A percentile compares a stretch with the other conserved stretches of the same genome.
Evolutionary conservation across 2,888 invertebrate genomes (phyloP).

Genomic region (Vanessa cardui): DNA sequence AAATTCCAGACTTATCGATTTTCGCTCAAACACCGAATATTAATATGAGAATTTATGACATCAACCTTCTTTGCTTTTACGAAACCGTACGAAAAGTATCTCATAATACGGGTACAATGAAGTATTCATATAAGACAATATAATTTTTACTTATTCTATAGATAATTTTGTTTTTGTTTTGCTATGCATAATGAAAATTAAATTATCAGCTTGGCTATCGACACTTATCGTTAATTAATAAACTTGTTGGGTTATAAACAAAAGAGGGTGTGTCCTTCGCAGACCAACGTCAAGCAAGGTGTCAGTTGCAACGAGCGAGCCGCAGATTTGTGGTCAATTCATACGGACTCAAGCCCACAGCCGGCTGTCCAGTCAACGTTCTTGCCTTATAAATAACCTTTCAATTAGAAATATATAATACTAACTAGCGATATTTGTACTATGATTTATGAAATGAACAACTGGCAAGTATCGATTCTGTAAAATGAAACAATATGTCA

Average conservation of each 20-base stretch:
- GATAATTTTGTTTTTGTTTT: neutral
- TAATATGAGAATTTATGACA: neutral
- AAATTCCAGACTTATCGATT: conserved; percentile 26
- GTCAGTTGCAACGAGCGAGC: conserved; percentile 61
- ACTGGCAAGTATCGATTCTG: too few relatives aligned
- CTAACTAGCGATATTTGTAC: neutral
- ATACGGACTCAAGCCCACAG: conserved; percentile 51
- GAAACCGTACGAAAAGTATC: neutral
- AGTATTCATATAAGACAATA: too few relatives aligned
- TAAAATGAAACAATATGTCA: too few relatives aligned
- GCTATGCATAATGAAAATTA: neutral
- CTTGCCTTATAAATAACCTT: conserved; percentile 42
- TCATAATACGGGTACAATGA: too few relatives aligned
- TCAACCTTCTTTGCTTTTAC: neutral
- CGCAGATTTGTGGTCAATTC: conserved; percentile 78
- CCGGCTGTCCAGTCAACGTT: conserved; percentile 50
- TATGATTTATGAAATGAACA: neutral
- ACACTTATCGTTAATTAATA: conserved; percentile 48
- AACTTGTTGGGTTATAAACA: conserved; percentile 68
- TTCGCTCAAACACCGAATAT: conserved; percentile 3
- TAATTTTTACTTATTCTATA: neutral
- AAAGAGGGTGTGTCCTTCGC: conserved; percentile 66
- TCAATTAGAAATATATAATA: conserved; percentile 22
- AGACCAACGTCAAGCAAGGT: conserved; percentile 57
- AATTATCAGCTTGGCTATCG: conserved; percentile 18